Base-by-base conservation (phyloP, 2,888 invertebrate species). In the Melanostoma scalare region DNA sequence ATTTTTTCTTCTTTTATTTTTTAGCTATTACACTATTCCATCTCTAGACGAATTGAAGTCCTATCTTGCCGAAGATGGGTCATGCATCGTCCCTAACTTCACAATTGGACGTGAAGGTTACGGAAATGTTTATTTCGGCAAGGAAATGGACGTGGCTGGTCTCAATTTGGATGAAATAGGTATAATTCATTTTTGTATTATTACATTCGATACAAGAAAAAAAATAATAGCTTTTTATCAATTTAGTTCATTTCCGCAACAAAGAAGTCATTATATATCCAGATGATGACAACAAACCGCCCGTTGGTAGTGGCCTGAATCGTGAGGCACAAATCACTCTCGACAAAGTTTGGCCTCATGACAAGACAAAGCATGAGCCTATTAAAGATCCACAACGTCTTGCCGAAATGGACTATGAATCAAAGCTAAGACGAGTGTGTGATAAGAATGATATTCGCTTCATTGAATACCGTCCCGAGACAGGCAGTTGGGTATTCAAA, bases 401-500 rank as follows among this genome's bases (percentile, higher is more conserved):
- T 9, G 91, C 94, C 2, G 93, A 94, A 72, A 95, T 98, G 94
- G 95, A 96, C 88, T 99, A 97, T 92, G 95, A 96, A 86, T 95
- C 94, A 6, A 96, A 96, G 89, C 91, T 99, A 73, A 95, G 97
- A 10, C 93, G 94, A 38, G 95, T 96, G 0, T 96, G 97, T 76
- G 94, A 95, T 85, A 96, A 96, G 87, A 96, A 98, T 90, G 96
- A 95, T 84, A 97, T 98, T 0, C 94, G 95, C 68, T 99, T 99
- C 90, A 94, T 98, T 4, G 99, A 99, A 89, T 99, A 98, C 91
- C 93, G 98, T 0, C 97, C 98, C 0, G 96, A 97, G 89, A 98
- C 97, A 2, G 99, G 99, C 33, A 97, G 98, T 69, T 99, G 99
- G 99, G 98, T 98, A 63, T 99, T 99, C 91, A 94, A 96, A 90